Percentiles rank a stretch among this genome's conserved stretches.
Evolutionary conservation across 2,888 invertebrate species (phyloP).

Genomic region (Eupithecia dodoneata): DNA sequence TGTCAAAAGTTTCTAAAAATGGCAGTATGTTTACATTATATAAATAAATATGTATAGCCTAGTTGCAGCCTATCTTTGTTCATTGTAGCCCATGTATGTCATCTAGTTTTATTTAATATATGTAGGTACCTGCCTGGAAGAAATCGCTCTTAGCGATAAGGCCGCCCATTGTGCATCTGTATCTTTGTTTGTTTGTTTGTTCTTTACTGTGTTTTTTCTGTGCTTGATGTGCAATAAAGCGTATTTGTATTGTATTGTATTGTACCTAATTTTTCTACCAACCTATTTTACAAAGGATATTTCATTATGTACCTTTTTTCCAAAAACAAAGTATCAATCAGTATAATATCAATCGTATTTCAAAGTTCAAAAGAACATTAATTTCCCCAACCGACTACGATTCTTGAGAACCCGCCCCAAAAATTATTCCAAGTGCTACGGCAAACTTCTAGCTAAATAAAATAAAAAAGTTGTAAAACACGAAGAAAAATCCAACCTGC

Average conservation of each 20-base stretch:
- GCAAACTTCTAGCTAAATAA: slow-evolving; percentile 13
- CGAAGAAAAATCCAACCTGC: slow-evolving; percentile 20
- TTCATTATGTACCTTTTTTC: background rate
- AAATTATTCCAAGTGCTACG: slow-evolving; percentile 4
- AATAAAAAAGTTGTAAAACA: slow-evolving; percentile 10
- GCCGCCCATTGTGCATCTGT: too few species aligned
- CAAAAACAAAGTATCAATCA: background rate
- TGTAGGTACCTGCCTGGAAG: too few species aligned
- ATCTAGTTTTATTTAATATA: background rate
- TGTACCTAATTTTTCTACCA: background rate
- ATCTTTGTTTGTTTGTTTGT: too few species aligned
- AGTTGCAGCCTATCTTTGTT: too few species aligned
- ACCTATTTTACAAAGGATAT: background rate
- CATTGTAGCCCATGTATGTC: background rate
- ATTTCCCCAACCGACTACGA: background rate
- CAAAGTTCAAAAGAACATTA: background rate
- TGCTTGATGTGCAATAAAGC: too few species aligned
- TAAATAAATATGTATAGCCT: too few species aligned
- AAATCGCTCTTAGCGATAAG: too few species aligned
- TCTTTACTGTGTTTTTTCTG: too few species aligned
- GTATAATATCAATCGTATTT: background rate
- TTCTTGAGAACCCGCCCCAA: background rate
- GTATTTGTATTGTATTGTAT: too few species aligned
- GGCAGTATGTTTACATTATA: too few species aligned
- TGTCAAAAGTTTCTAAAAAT: background rate